Evolutionary conservation across 2,888 invertebrate genomes (phyloP).

Genomic region (Furcula furcula): DNA sequence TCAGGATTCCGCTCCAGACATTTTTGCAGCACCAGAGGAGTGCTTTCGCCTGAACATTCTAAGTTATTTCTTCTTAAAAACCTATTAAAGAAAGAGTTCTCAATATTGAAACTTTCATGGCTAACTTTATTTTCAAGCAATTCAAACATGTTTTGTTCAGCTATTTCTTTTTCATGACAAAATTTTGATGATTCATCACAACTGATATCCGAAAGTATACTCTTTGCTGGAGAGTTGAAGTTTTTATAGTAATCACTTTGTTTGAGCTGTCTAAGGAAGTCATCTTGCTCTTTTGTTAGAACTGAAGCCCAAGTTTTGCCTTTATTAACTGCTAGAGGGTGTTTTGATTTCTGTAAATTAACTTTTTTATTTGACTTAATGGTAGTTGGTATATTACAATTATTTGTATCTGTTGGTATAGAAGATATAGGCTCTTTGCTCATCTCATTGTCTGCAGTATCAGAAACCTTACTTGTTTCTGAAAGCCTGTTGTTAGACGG

Average conservation of each 20-base stretch:
- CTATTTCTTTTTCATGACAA: constrained; percentile 68
- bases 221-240: constrained; percentile 66
- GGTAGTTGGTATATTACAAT: constrained; percentile 3
- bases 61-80: constrained; percentile 66
- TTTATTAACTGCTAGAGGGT: constrained; percentile 62
- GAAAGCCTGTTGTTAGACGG: neutral
- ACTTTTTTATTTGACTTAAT: constrained; percentile 18
- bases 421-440: neutral
- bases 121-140: constrained; percentile 88
- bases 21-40: constrained; percentile 65
- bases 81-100: constrained; percentile 83
- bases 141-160: constrained; percentile 89
- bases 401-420: too few species aligned
- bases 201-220: constrained; percentile 56
- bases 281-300: constrained; percentile 69
- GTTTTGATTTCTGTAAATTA: constrained; percentile 55
- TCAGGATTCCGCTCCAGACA: constrained; percentile 60
- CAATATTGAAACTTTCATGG: constrained; percentile 86
- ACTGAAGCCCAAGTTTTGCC: constrained; percentile 73
- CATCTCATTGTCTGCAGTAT: constrained; percentile 2
- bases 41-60: constrained; percentile 67
- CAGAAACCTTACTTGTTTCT: neutral
- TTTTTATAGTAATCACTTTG: constrained; percentile 75
- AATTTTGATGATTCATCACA: constrained; percentile 56
- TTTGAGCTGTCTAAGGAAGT: constrained; percentile 64